Base-by-base conservation (phyloP, 2,888 invertebrate genomes). In the Polydrusus tereticollis region DNA sequence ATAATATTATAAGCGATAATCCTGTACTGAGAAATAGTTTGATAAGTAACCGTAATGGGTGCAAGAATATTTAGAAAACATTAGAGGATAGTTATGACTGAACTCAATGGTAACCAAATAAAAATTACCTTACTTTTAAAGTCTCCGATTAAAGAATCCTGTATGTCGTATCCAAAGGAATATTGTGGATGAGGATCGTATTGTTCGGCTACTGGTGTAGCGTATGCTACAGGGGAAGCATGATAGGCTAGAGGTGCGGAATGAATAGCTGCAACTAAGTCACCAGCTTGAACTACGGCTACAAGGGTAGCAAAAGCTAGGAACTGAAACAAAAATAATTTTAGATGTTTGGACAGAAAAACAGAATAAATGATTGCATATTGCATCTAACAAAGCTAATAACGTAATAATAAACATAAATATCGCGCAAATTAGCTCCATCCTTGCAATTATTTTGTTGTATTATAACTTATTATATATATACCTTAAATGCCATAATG, bases 41-140 rank as follows among this genome's bases (percentile, higher is more conserved):
- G n/a, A n/a, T n/a, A n/a, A n/a, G n/a, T n/a, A n/a, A n/a, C n/a
- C n/a, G n/a, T n/a, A n/a, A n/a, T n/a, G n/a, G n/a, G n/a, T n/a
- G n/a, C n/a, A n/a, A n/a, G n/a, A n/a, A n/a, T n/a, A n/a, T n/a
- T n/a, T n/a, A n/a, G n/a, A n/a, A n/a, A n/a, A n/a, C n/a, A n/a
- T n/a, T n/a, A n/a, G n/a, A n/a, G n/a, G n/a, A n/a, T n/a, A n/a
- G n/a, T n/a, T n/a, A n/a, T n/a, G n/a, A n/a, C n/a, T n/a, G n/a
- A n/a, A n/a, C n/a, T n/a, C n/a, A n/a, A n/a, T n/a, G n/a, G n/a
- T n/a, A n/a, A n/a, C n/a, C n/a, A n/a, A n/a, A n/a, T n/a, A n/a
- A n/a, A n/a, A n/a, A n/a, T n/a, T n/a, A n/a, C n/a, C n/a, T 91
- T 91, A 29, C 85, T 86, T 82, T 89, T 89, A 83, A 81, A 87